These are phyloP conservation scores for Orussus abietinus DNA, from an alignment of 1,140 invertebrate genomes.

Conservation along the genomic window DNA sequence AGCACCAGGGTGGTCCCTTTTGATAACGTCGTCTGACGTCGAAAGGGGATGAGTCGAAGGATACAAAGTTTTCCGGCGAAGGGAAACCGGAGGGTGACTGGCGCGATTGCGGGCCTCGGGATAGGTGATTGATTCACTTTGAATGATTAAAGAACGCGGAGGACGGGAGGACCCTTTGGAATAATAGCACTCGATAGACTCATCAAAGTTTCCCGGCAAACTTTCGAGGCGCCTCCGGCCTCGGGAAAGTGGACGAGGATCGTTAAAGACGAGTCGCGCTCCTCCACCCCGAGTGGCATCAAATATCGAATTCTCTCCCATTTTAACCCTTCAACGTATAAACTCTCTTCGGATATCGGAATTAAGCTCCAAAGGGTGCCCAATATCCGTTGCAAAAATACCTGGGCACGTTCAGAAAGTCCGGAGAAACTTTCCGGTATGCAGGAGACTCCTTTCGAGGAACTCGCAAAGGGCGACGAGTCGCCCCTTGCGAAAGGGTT, in stretches of 20 bases:
- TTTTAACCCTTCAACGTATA: too few relatives aligned
- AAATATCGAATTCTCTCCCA: too few relatives aligned
- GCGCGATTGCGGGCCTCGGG: conserved; percentile 41
- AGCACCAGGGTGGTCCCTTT: conserved; percentile 19
- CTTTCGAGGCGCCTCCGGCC: conserved; percentile 27
- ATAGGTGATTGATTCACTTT: conserved; percentile 53
- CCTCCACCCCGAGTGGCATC: not conserved
- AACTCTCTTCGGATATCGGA: too few relatives aligned
- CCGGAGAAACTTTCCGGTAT: too few relatives aligned
- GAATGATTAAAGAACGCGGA: conserved; percentile 52
- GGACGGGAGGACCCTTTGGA: conserved; percentile 26
- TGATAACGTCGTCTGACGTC: conserved; percentile 32
- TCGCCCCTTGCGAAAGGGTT: too few relatives aligned
- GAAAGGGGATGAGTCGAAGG: conserved; percentile 21
- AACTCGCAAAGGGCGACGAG: too few relatives aligned
- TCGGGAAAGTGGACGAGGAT: conserved; percentile 19
- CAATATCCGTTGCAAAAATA: too few relatives aligned
- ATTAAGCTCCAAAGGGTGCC: too few relatives aligned
- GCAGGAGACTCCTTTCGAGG: too few relatives aligned
- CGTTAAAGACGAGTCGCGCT: conserved; percentile 11
- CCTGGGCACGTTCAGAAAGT: too few relatives aligned
- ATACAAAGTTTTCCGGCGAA: conserved; percentile 34
- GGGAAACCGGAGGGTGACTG: conserved; percentile 44
- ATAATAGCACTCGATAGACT: conserved; percentile 52
- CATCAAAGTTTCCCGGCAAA: conserved; percentile 47